phyloP scores from a whole-genome alignment of 2,888 invertebrate genomes.

The Callinectes sapidus region DNA sequence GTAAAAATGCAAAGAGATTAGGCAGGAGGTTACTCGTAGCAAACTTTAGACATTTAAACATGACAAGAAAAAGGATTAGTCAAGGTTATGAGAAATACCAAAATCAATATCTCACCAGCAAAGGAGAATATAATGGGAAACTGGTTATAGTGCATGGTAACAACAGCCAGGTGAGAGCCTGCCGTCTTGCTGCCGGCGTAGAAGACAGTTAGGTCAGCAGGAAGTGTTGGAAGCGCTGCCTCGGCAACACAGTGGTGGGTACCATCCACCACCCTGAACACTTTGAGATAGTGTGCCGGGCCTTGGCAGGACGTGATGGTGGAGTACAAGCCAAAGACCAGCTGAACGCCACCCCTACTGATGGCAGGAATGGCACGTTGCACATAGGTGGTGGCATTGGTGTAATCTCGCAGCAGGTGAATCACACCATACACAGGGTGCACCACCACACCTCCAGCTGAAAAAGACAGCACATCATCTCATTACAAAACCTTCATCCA shows the following conservation, averaged over 20 bases:
- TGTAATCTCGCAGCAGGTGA: conserved; percentile 2
- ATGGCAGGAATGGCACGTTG: neutral
- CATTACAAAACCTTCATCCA: no score
- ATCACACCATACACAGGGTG: neutral
- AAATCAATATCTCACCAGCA: neutral
- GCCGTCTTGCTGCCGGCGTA: neutral
- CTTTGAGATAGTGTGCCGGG: neutral
- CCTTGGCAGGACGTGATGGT: neutral
- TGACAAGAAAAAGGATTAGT: no score
- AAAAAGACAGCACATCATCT: neutral
- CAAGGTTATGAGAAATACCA: neutral
- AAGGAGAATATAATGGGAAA: neutral
- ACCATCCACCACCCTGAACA: conserved; percentile 3
- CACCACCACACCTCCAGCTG: conserved; percentile 9
- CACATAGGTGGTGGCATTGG: conserved; percentile 28
- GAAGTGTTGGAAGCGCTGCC: neutral
- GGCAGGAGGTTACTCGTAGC: no score
- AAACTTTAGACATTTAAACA: no score
- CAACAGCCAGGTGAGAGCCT: neutral
- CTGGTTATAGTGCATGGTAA: neutral
- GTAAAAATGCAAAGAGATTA: no score
- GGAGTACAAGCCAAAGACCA: neutral
- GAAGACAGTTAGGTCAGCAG: neutral
- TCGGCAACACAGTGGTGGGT: neutral
- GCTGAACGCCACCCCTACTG: neutral